Evolutionary conservation across 2,797 vertebrate species (phyloP), one percentile per base, ranked within the genome.

Genomic region (Luscinia luscinia): DNA sequence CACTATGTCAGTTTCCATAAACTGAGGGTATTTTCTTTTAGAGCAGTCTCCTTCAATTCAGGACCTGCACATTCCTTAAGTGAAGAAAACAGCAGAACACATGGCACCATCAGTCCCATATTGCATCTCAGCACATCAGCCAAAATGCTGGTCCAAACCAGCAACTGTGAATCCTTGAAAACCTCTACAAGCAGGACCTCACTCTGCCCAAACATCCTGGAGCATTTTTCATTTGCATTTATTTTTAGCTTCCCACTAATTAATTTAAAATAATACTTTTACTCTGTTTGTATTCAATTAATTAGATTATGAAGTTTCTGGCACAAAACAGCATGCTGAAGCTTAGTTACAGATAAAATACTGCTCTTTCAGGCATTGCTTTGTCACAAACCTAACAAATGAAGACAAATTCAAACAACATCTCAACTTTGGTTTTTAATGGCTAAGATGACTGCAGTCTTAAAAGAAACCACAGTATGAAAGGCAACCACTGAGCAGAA

Each of bases 371-470:
- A 5, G 92, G 94, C 91, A 87, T 43, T 34, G 20, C 67, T 95
- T 93, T 95, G 87, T 84, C 7, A 1, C 55, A 76, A 70, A 68
- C 66, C 83, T 92, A 74, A 94, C 68, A 89, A 93, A 94, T 63
- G 46, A 87, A 87, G 90, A 88, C 63, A 91, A 94, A 94, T 83
- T 75, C 79, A 91, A 94, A 76, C 34, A 80, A 59, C 69, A 93
- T 63, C 63, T 67, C 72, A 81, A 66, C 36, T 72, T 72, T 15
- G 27, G 13, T 88, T 69, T 62, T 64, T 49, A 82, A 85, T 43
- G 59, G 62, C 63, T 66, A 49, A 70, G 63, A 52, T n/a, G 18
- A 81, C 46, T 61, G 43, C 3, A 6, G 9, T 40, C 59, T 59
- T 86, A 57, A 77, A 85, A 85, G 45, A 69, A 86, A 67, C 24